Base-by-base conservation (phyloP, 2,888 invertebrate species). In the Stenotaenia linearis region DNA sequence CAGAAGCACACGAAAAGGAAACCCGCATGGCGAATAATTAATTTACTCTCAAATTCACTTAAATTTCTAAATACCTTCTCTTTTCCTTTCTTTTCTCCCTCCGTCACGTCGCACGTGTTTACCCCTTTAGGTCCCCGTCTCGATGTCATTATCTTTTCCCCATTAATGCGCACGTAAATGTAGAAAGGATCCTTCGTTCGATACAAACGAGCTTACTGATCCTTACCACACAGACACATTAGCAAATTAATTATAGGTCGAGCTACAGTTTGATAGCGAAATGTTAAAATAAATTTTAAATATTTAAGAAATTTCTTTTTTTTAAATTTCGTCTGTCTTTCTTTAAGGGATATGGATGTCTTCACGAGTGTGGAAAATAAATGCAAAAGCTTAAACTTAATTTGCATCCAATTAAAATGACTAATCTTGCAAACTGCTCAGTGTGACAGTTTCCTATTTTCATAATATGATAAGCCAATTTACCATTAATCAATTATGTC, bases 41-140 rank as follows among this genome's bases (percentile, higher is more conserved):
- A 78, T 78, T 78, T 50, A 78, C 78, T 78, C 35, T 50, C 45
- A 78, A 78, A 78, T 78, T 78, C 78, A 78, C 78, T 78, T 78
- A 78, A 18, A 78, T 37, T 45, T 76, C 35, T 32, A 76, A 76
- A 32, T 32, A 28, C 32, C 15, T 45, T 45, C 45, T 45, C 3
- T 45, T 45, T 45, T 45, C 45, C n/a, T 45, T 45, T 45, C n/a
- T 45, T 45, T 18, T n/a, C 18, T 18, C 18, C 18, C n/a, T 40
- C n/a, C 45, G 45, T 18, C n/a, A 9, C 45, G n/a, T 45, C 45
- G n/a, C 45, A 45, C 45, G n/a, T 45, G 45, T 45, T 45, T 45
- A 45, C 45, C 45, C 45, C 45, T 45, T 45, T 45, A 45, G 45
- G 45, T 45, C 45, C 45, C 45, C 45, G 45, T n/a, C 45, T 45